phyloP scores from a whole-genome alignment of 2,797 vertebrate genomes.

The Pachyuromys duprasi region DNA sequence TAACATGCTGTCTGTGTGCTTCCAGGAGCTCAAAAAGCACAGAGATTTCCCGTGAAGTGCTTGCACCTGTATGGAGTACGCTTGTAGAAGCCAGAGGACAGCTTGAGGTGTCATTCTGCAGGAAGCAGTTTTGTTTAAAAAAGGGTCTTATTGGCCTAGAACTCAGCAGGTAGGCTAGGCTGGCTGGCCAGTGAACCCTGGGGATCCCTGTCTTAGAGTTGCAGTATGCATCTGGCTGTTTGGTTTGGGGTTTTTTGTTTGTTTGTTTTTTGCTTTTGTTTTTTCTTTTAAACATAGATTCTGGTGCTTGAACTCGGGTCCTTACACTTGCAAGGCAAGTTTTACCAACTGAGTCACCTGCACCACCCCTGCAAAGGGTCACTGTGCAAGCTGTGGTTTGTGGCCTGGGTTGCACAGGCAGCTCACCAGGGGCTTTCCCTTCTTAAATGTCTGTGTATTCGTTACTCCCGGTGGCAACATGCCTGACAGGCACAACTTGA shows the following conservation, averaged over 20 bases:
- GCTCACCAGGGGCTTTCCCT: neutral
- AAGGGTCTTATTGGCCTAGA: neutral
- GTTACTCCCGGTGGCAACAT: neutral
- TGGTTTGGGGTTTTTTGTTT: too few species aligned
- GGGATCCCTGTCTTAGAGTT: neutral
- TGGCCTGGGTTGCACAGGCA: neutral
- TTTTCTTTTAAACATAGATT: neutral
- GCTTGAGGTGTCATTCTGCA: neutral
- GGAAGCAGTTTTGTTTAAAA: neutral
- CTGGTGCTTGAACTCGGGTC: neutral
- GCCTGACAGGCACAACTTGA: neutral
- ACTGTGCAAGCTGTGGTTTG: neutral
- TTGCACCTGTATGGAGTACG: too few species aligned
- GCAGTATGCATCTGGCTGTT: neutral
- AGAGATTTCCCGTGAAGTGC: too few species aligned
- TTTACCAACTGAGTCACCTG: neutral
- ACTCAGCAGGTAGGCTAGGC: neutral
- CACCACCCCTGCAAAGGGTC: neutral
- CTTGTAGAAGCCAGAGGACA: too few species aligned
- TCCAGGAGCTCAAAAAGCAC: too few species aligned
- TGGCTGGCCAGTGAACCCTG: neutral
- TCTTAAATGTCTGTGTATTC: neutral
- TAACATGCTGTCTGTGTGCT: too few species aligned
- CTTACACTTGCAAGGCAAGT: neutral
- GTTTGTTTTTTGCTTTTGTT: too few species aligned